Base-by-base conservation (phyloP, 2,113 vertebrate species). In the Brachyhypopomus gauderio region DNA sequence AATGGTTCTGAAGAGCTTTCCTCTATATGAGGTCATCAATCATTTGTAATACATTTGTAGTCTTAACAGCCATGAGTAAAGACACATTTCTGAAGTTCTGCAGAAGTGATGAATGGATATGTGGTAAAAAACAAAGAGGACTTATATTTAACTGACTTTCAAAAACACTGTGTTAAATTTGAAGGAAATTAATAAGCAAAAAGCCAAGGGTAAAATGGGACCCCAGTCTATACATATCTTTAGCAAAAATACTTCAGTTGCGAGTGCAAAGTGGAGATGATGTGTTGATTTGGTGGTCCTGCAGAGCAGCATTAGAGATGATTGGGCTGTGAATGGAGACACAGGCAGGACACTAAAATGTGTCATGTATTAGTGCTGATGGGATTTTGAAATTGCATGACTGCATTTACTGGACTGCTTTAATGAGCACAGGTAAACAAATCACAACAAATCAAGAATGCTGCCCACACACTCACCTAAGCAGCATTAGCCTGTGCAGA, bases 381-480 rank as follows among this genome's bases (percentile, higher is more conserved):
- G 58, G 82, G 82, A 80, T 75, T 79, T 78, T 36, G 38, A 64
- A 80, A 84, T 76, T 23, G 78, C 66, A 80, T 80, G 72, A 62
- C 36, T 36, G 36, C 62, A 67, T 78, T 83, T 74, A 75, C 25
- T 67, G 73, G 70, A 83, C 85, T 85, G 85, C 80, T 84, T 83
- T 79, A 82, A 84, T 58, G 11, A 77, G 74, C 52, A 41, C 45
- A 69, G 45, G 72, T 75, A 80, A 80, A 80, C 52, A 77, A 72
- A 84, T 70, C n/a, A 67, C 60, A 55, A 23, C n/a, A 34, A 70
- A 84, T 84, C 82, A 63, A 70, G 60, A 36, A 36, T 76, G 64
- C 63, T 62, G 55, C 36, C 52, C 45, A 56, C 20, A 23, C 41
- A 14, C 58, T 27, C 14, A 25, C 16, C 41, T 11, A 45, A 23